These are phyloP conservation scores for Cygnus atratus DNA, from an alignment of 2,113 vertebrate species.

Conservation along the genomic window DNA sequence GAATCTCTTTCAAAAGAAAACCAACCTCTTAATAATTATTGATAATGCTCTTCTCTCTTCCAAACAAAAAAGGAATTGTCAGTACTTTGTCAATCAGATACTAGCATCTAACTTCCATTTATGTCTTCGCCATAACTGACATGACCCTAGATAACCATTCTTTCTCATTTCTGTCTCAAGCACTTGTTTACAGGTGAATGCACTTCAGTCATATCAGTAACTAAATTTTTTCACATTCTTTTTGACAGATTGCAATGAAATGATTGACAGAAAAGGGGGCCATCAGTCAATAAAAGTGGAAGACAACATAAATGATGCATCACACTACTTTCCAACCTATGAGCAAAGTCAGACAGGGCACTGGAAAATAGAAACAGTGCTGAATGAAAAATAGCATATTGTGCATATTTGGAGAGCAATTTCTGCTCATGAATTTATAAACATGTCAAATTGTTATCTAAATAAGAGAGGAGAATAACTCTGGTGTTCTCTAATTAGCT, in stretches of 20 bases:
- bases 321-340: constrained; percentile 10
- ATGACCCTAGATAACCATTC: neutral
- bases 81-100: neutral
- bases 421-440: constrained; percentile 54
- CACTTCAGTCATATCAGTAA: neutral
- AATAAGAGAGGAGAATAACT: neutral
- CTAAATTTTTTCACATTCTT: neutral
- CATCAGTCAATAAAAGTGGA: constrained; percentile 57
- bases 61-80: neutral
- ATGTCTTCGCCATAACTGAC: neutral
- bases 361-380: constrained; percentile 18
- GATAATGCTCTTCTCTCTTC: neutral
- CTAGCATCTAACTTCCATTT: neutral
- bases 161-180: constrained; percentile 24
- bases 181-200: constrained; percentile 41
- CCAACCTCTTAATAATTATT: neutral
- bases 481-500: constrained; percentile 14
- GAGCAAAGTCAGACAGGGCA: constrained; percentile 60
- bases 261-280: constrained; percentile 53
- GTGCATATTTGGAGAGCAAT: constrained; percentile 11
- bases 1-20: neutral
- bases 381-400: constrained; percentile 49
- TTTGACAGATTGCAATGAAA: constrained; percentile 38
- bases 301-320: constrained; percentile 68
- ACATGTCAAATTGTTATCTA: constrained; percentile 24